Evolutionary conservation across 2,888 invertebrate species (phyloP).

Genomic region (Seladonia tumulorum): DNA sequence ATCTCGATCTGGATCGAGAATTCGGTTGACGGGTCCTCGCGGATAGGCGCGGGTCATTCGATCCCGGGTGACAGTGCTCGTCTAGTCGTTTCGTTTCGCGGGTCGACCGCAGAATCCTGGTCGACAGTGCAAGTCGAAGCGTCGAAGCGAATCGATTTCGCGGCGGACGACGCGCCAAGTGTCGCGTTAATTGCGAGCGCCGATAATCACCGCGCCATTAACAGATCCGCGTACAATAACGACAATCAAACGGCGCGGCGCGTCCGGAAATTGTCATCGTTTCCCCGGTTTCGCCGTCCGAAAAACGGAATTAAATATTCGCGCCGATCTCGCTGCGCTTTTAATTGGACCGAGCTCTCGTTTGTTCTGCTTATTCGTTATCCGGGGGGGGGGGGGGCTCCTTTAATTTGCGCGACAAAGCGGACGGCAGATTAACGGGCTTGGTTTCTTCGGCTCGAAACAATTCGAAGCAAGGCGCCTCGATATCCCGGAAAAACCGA

Average conservation of each 20-base stretch:
- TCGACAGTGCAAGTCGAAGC: constrained; percentile 23
- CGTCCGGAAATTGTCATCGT: constrained; percentile 3
- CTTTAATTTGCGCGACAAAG: not conserved
- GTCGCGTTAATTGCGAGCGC: constrained; percentile 50
- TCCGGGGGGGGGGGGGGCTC: not conserved
- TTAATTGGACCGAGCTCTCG: not conserved
- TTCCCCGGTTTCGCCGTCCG: not conserved
- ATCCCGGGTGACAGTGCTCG: constrained; percentile 17
- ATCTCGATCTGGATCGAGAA: constrained; percentile 20
- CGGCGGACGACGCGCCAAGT: constrained; percentile 20
- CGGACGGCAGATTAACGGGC: not conserved
- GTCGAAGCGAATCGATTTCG: constrained; percentile 56
- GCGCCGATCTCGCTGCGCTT: constrained; percentile 4
- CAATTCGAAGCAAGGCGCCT: not conserved
- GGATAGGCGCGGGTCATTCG: constrained; percentile 39
- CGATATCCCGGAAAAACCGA: not conserved
- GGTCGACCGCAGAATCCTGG: constrained; percentile 44
- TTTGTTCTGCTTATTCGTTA: constrained; percentile 4
- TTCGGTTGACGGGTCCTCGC: not conserved
- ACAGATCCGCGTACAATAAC: constrained; percentile 42
- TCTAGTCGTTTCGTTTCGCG: constrained; percentile 36
- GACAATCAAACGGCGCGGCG: constrained; percentile 20
- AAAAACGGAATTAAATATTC: constrained; percentile 30
- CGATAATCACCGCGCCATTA: constrained; percentile 47
- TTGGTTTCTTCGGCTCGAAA: not conserved